Evolutionary conservation across 1,140 invertebrate species (phyloP), one percentile per base, ranked within the genome.

Genomic region (Zaprionus davidi): DNA sequence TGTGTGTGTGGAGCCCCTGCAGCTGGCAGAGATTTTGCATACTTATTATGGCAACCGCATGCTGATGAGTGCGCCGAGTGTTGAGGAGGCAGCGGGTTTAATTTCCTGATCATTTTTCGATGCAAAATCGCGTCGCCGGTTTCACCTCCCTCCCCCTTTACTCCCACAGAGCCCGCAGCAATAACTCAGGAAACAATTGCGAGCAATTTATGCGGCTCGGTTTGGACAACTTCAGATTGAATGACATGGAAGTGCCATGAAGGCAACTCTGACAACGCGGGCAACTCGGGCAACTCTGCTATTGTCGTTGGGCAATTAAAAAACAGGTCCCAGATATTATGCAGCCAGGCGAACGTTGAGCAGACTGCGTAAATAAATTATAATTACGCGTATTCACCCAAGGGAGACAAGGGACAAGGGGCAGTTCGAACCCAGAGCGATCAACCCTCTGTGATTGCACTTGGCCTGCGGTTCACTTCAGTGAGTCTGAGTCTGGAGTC

Each of bases 31-130:
- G 75, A 72, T 86, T 86, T 82, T 86, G 82, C 82, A 86, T 71
- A 75, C 72, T 71, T 82, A 82, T 79, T 86, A 76, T 70, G 82
- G 76, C 64, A 17, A 49, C 31, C 69, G 69, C 79, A 86, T 85
- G 72, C 71, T 72, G 83, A 86, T 82, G 83, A 86, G 71, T 55
- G 28, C 55, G 63, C 41, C 36, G 6, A 20, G 26, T 51, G 24
- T 38, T 9, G 53, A 44, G 36, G 13, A 55, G 55, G 36, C 13
- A 22, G 56, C 22, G 60, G 68, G 73, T 82, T 82, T 79, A 82
- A 82, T 82, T 79, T 82, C 80, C 80, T 82, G 77, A 82, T 82
- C 77, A 77, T 82, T 82, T 82, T 79, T 76, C 80, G 74, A 82
- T 82, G 71, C 65, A 68, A 74, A 81, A 76, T 75, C 67, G 69